Evolutionary conservation across 2,888 invertebrate genomes (phyloP), one percentile per base, ranked within the genome.

Genomic region (Xestia c-nigrum): DNA sequence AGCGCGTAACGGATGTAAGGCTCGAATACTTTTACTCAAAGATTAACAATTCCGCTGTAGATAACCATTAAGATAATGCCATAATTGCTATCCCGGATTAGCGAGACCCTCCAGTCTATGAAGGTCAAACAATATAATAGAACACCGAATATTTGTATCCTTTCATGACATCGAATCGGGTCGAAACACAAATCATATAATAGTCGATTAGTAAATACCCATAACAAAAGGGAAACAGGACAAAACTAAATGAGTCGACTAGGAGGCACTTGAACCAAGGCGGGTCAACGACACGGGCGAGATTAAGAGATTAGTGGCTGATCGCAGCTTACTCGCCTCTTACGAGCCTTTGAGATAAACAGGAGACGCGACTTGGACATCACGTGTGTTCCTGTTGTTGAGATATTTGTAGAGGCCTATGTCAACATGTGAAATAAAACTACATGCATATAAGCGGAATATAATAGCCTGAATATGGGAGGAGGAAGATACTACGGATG

Each of bases 281-380:
- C 31, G 72, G 84, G 84, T 84, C 86, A 88, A 76, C 57, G 80
- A 75, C 88, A 68, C 68, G 43, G 61, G 16, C 69, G 69, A 85
- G 87, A 87, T 87, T 85, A 88, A 85, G 81, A 88, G 88, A 87
- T 87, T 86, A 87, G 74, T 61, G 50, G 74, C 64, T 78, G 82
- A 88, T 86, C 74, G 77, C 64, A 72, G 79, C 67, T 74, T 74
- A 76, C 80, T 72, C 71, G 72, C 83, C 72, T 63, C 83, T 78
- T 70, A 63, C 72, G 43, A 69, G 78, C 31, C 77, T 87, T 75
- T 74, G 78, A 79, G 86, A 87, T 85, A 83, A 76, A 70, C 70
- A 75, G 61, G 50, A 67, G 61, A 40, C 64, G 50, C 50, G 73
- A 14, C 46, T 76, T 55, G 47, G 76, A 65, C 31, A 57, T 57